These are phyloP conservation scores for Podotricha telesiphe DNA, from an alignment of 2,888 invertebrate genomes.

Conservation along the genomic window DNA sequence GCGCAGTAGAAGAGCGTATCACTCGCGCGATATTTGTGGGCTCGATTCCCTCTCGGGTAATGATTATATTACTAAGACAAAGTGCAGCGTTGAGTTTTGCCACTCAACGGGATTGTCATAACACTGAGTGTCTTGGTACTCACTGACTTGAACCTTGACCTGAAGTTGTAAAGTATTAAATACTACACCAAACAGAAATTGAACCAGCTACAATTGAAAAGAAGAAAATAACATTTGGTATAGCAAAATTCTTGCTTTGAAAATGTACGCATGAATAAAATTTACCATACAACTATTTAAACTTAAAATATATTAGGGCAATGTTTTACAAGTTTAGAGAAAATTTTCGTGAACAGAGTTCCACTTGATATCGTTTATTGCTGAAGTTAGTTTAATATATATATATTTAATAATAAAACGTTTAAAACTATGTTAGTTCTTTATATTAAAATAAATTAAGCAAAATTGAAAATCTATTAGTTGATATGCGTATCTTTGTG, in stretches of 20 bases:
- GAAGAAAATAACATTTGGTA: not conserved
- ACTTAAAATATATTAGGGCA: conserved; percentile 29
- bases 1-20: no score
- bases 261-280: conserved; percentile 19
- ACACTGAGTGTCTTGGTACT: no score
- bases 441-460: not conserved
- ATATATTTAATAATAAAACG: not conserved
- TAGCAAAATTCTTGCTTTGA: not conserved
- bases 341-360: conserved; percentile 34
- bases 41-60: no score
- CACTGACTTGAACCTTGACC: no score
- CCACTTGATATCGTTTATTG: conserved; percentile 41
- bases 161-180: no score
- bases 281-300: conserved; percentile 26
- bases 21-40: no score
- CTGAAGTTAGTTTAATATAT: conserved; percentile 27
- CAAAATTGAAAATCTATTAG: not conserved
- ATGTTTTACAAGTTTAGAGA: conserved; percentile 31
- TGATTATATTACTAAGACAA: no score
- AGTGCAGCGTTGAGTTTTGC: no score
- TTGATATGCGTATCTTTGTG: no score
- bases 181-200: not conserved
- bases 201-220: not conserved
- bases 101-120: no score
- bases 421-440: not conserved